A percentile compares a stretch with the other conserved stretches of the same genome.
phyloP scores from a whole-genome alignment of 2,113 vertebrate genomes.

The Bufo gargarizans region DNA sequence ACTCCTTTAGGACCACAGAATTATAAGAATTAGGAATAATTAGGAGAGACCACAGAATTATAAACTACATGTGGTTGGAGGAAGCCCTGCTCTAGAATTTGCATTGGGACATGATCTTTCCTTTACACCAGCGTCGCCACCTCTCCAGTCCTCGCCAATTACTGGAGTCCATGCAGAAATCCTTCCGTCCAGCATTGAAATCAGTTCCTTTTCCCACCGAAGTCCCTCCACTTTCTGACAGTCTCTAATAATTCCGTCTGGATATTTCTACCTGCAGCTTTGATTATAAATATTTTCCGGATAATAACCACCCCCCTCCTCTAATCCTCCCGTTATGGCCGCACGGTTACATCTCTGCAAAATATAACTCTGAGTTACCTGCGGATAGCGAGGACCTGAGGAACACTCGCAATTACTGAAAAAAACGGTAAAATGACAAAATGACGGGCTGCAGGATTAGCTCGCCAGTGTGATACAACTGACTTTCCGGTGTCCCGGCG shows the following conservation, averaged over 20 bases:
- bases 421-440: conserved; percentile 53
- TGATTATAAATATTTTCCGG: conserved; percentile 37
- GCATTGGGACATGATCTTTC: no score
- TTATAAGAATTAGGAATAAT: no score
- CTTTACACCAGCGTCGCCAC: no score
- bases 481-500: conserved; percentile 30
- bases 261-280: conserved; percentile 25
- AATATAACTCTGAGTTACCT: neutral
- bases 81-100: no score
- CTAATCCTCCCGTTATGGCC: neutral
- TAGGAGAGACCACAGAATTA: no score
- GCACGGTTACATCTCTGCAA: neutral
- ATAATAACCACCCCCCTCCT: neutral
- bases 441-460: conserved; percentile 39
- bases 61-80: no score
- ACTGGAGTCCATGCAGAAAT: neutral
- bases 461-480: conserved; percentile 41
- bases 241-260: neutral
- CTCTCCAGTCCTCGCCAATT: neutral
- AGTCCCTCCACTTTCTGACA: neutral
- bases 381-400: conserved; percentile 47
- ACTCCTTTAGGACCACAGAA: no score
- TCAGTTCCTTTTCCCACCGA: neutral
- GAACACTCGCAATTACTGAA: conserved; percentile 28
- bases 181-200: neutral